A percentile compares a stretch with the other conserved stretches of the same genome.
phyloP scores from a whole-genome alignment of 1,140 invertebrate genomes.

The Lepidurus packardi region DNA sequence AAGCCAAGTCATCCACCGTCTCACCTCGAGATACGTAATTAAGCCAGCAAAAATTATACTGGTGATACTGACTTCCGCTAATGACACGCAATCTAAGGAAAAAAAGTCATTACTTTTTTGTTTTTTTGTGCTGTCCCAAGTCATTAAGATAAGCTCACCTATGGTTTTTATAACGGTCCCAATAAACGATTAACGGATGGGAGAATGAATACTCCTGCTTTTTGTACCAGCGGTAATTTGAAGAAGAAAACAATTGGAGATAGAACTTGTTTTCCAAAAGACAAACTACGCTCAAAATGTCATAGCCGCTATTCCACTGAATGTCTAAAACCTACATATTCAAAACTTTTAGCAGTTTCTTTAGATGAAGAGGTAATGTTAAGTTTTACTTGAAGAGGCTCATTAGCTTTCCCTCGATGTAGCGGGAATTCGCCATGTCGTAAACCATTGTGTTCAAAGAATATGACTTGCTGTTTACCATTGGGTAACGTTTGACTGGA shows the following conservation, averaged over 20 bases:
- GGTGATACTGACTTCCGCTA: not conserved
- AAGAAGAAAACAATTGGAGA: conserved; percentile 66
- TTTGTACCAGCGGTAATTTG: conserved; percentile 87
- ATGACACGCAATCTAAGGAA: not conserved
- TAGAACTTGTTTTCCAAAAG: conserved; percentile 35
- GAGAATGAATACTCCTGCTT: conserved; percentile 63
- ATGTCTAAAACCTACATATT: conserved; percentile 55
- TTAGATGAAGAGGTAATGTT: not conserved
- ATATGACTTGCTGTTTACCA: conserved; percentile 58
- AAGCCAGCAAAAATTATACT: not conserved
- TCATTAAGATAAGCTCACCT: conserved; percentile 35
- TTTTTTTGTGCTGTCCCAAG: not conserved
- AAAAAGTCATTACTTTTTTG: not conserved
- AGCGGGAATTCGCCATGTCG: conserved; percentile 74
- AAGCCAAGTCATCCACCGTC: conserved; percentile 48
- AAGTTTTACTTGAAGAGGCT: not conserved
- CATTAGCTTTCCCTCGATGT: conserved; percentile 37
- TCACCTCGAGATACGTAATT: not conserved
- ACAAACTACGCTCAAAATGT: conserved; percentile 56
- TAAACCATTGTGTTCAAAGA: conserved; percentile 90
- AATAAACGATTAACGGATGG: conserved; percentile 46
- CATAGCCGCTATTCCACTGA: conserved; percentile 71
- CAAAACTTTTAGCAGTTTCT: not conserved
- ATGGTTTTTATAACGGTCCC: conserved; percentile 57
- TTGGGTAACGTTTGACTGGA: conserved; percentile 44